Evolutionary conservation across 2,888 invertebrate species (phyloP), one percentile per base, ranked within the genome.

Genomic region (Encarsia formosa): DNA sequence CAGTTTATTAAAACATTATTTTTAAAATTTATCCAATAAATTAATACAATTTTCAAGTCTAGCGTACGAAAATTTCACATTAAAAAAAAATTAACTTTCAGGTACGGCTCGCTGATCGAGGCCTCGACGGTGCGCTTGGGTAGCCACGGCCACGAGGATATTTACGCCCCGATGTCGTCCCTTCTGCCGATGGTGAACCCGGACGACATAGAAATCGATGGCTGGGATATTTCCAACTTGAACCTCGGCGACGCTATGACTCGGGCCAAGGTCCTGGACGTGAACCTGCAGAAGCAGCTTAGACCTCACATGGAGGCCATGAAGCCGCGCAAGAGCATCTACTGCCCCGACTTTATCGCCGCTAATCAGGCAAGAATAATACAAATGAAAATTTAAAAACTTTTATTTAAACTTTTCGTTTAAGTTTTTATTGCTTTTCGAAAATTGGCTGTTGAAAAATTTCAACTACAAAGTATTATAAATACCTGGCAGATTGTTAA

Each of bases 331-430:
- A 88, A 90, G 1, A 89, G 94, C 0, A 84, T 94, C 49, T 97
- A 92, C 69, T 85, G 87, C 68, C 83, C 88, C 0, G 91, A 92
- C 68, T 97, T 93, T 69, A 94, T 97, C 59, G 97, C 97, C n/a
- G 89, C 92, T 57, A 97, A 97, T 77, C 97, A 97, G 80, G 86
- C 86, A 56, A 45, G n/a, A n/a, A n/a, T n/a, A n/a, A n/a, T n/a
- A n/a, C n/a, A n/a, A n/a, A n/a, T n/a, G n/a, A n/a, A n/a, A n/a
- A n/a, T n/a, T n/a, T n/a, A n/a, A n/a, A n/a, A n/a, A n/a, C n/a
- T n/a, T n/a, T n/a, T n/a, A n/a, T n/a, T n/a, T n/a, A n/a, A n/a
- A n/a, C n/a, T n/a, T n/a, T n/a, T n/a, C n/a, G n/a, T n/a, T n/a
- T n/a, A n/a, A n/a, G n/a, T n/a, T n/a, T n/a, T n/a, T n/a, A n/a